phyloP scores from a whole-genome alignment of 2,888 invertebrate species.

The Trimorus sp. region DNA sequence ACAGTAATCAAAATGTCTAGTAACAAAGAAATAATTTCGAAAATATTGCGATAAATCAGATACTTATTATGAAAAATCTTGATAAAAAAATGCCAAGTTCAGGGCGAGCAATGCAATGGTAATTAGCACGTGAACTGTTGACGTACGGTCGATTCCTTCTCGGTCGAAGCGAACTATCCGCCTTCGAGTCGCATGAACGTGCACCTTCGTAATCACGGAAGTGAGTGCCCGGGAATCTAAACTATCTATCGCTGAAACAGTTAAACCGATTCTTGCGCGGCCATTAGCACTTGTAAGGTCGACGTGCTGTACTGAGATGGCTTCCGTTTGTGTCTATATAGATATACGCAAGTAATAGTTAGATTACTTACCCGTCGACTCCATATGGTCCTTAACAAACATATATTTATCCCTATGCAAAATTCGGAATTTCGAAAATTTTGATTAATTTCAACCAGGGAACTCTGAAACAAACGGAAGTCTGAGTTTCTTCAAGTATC shows the following conservation, averaged over 20 bases:
- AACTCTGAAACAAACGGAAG: too few species aligned
- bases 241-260: constrained; percentile 65
- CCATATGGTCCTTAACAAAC: too few species aligned
- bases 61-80: too few species aligned
- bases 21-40: too few species aligned
- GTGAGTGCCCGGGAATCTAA: constrained; percentile 63
- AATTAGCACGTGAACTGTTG: constrained; percentile 69
- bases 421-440: too few species aligned
- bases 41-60: too few species aligned
- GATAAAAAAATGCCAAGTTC: too few species aligned
- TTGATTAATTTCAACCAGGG: too few species aligned
- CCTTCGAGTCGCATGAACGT: constrained; percentile 53
- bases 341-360: constrained; percentile 35
- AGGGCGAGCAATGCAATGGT: constrained; percentile 34
- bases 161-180: constrained; percentile 42
- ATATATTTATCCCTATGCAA: too few species aligned
- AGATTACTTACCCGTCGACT: too few species aligned
- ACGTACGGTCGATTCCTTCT: constrained; percentile 62
- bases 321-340: constrained; percentile 61
- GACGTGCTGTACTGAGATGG: constrained; percentile 61
- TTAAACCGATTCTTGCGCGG: constrained; percentile 64
- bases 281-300: constrained; percentile 64
- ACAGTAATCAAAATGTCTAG: too few species aligned
- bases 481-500: too few species aligned
- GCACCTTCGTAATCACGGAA: constrained; percentile 62